A percentile compares a stretch with the other conserved stretches of the same genome.
Conservation (phyloP, 2,888 invertebrate genomes). For the Dysmachus trigonus region DNA sequence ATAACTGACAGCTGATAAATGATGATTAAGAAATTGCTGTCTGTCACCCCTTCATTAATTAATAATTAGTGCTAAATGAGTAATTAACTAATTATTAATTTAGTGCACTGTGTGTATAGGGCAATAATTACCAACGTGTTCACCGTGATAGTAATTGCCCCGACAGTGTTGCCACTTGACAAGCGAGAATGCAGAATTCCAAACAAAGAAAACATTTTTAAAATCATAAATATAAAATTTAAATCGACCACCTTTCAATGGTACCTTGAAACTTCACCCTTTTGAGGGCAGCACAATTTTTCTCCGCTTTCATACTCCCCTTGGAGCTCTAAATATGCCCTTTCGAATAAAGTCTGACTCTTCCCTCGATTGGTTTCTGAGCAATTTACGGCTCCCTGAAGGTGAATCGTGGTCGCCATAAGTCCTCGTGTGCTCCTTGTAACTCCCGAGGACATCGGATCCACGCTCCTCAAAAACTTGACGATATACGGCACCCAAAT, state of each 20-base stretch:
- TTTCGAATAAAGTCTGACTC: not conserved
- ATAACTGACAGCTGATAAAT: too few species aligned
- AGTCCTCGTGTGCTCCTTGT: not conserved
- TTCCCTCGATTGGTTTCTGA: not conserved
- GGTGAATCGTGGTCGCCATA: not conserved
- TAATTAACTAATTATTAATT: too few species aligned
- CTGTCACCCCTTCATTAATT: too few species aligned
- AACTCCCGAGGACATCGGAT: not conserved
- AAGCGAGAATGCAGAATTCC: too few species aligned
- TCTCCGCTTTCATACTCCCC: not conserved
- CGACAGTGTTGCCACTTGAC: too few species aligned
- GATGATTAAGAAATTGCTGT: too few species aligned
- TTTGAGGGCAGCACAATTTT: not conserved
- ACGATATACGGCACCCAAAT: not conserved
- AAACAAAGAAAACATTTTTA: not conserved
- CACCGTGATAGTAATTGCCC: too few species aligned
- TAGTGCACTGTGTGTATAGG: too few species aligned
- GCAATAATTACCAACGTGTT: too few species aligned
- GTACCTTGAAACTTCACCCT: not conserved
- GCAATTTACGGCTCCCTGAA: not conserved
- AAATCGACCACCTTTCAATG: not conserved
- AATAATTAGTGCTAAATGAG: too few species aligned
- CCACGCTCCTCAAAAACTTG: not conserved
- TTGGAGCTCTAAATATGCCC: not conserved
- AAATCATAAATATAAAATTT: not conserved